Conservation (phyloP, 1,140 invertebrate genomes). For the Lordiphosa mommai region DNA sequence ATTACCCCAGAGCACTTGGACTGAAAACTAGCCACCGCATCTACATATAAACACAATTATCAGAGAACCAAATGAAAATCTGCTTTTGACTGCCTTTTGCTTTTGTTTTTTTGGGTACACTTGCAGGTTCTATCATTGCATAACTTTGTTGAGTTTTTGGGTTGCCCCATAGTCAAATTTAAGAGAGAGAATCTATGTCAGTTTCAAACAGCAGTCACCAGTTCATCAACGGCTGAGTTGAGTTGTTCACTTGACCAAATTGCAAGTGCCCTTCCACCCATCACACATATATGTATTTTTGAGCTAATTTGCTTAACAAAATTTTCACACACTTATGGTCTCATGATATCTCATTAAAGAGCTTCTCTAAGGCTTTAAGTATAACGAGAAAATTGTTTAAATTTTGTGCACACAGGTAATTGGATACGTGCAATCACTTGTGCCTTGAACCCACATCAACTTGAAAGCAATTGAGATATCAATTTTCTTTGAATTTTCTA, state of each 20-base stretch:
- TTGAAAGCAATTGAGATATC: no score
- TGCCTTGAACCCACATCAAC: no score
- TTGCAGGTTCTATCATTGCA: slow-evolving; percentile 28
- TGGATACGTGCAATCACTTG: no score
- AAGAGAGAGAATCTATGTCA: not conserved
- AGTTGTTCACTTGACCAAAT: slow-evolving; percentile 8
- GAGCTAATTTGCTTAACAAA: slow-evolving; percentile 44
- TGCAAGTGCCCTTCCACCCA: not conserved
- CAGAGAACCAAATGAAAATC: slow-evolving; percentile 25
- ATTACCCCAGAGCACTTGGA: slow-evolving; percentile 18
- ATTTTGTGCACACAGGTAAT: no score
- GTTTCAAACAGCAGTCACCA: slow-evolving; percentile 22
- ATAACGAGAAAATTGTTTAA: no score
- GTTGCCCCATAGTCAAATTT: slow-evolving; percentile 16
- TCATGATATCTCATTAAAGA: not conserved
- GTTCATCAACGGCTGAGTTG: slow-evolving; percentile 28
- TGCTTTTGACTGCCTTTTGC: slow-evolving; percentile 18
- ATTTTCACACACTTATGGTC: not conserved
- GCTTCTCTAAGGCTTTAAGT: slow-evolving; percentile 6
- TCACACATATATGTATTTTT: slow-evolving; percentile 18
- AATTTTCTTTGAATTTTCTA: no score
- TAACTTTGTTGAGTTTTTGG: slow-evolving; percentile 35
- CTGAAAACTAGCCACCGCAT: slow-evolving; percentile 9
- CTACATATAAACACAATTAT: slow-evolving; percentile 6
- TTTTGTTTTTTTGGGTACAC: slow-evolving; percentile 10